A percentile compares a stretch with the other conserved stretches of the same genome.
Conservation (phyloP, 1,140 invertebrate species). For the Bombus balteatus region DNA sequence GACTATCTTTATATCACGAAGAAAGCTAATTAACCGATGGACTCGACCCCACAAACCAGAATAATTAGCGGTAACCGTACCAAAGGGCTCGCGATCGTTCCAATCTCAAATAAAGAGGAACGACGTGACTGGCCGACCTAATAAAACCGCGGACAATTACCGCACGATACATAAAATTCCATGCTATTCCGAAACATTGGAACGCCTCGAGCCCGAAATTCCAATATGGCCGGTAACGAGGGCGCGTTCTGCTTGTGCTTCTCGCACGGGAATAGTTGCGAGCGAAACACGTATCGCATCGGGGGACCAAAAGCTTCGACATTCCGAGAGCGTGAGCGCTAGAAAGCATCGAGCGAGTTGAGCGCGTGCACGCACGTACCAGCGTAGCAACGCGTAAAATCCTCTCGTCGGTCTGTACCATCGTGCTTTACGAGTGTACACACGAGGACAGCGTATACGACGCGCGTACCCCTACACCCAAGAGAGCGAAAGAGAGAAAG, state of each 20-base stretch:
- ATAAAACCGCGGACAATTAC: slow-evolving; percentile 29
- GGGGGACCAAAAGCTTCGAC: slow-evolving; percentile 30
- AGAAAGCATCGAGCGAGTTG: not conserved
- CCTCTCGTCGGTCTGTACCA: slow-evolving; percentile 39
- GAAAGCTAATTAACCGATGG: not conserved
- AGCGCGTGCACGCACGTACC: slow-evolving; percentile 43
- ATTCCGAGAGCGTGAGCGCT: slow-evolving; percentile 46
- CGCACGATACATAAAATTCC: slow-evolving; percentile 9
- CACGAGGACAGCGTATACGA: slow-evolving; percentile 15
- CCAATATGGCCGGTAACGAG: slow-evolving; percentile 9
- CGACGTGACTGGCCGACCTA: not conserved
- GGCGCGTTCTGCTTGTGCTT: slow-evolving; percentile 10
- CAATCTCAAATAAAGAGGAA: not conserved
- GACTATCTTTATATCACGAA: not conserved
- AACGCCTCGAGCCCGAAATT: slow-evolving; percentile 19
- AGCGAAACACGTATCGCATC: slow-evolving; percentile 56
- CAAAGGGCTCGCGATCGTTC: no score
- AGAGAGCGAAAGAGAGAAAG: not conserved
- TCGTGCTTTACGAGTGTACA: slow-evolving; percentile 39
- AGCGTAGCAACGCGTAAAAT: slow-evolving; percentile 61
- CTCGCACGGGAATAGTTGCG: slow-evolving; percentile 37
- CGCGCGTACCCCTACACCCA: not conserved
- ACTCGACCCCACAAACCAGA: not conserved
- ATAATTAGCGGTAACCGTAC: not conserved
- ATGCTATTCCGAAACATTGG: not conserved